Base-by-base conservation (phyloP, 2,888 invertebrate species). In the Calameuta idolon region DNA sequence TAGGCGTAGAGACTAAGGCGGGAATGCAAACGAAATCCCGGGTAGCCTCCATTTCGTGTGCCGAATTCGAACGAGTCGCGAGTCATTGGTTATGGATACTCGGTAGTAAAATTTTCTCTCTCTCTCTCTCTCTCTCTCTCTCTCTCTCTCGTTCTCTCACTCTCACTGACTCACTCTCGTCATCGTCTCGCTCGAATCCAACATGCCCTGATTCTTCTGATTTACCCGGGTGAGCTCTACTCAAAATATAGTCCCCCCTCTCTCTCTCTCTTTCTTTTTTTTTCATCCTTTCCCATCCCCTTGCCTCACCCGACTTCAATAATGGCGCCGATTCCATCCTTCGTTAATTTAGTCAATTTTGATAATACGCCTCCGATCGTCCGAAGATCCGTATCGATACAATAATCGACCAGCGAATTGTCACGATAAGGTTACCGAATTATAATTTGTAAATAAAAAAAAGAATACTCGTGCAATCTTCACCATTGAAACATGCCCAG, bases 1-100 rank as follows among this genome's bases (percentile, higher is more conserved):
- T 89, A 89, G 88, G 89, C 89, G 85, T 86, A 86, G 85, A 87
- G 87, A 88, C 87, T 87, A 86, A 86, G 86, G 87, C 87, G 87
- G 87, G 87, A 87, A 86, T 83, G 85, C 85, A 83, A 85, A 85
- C 82, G 84, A 85, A 86, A 83, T 84, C 85, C 85, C 85, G 82
- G 80, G 77, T 86, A 83, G 86, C 83, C 84, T 84, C 79, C 75
- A 82, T 83, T 82, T 79, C 81, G 81, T 82, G 78, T 80, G 40
- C 78, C 69, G 73, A 35, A 78, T 69, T 69, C 69, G 69, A 69
- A 69, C 40, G 15, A 40, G 40, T 40, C 40, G 4, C 15, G 15
- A 40, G 40, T 40, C 1, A 40, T 40, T 15, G 40, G 15, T 40
- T 40, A 40, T 15, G 15, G 15, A 15, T 40, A 40, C 5, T 40